phyloP scores from a whole-genome alignment of 1,140 invertebrate species.

The Aphelenchoides avenae region DNA sequence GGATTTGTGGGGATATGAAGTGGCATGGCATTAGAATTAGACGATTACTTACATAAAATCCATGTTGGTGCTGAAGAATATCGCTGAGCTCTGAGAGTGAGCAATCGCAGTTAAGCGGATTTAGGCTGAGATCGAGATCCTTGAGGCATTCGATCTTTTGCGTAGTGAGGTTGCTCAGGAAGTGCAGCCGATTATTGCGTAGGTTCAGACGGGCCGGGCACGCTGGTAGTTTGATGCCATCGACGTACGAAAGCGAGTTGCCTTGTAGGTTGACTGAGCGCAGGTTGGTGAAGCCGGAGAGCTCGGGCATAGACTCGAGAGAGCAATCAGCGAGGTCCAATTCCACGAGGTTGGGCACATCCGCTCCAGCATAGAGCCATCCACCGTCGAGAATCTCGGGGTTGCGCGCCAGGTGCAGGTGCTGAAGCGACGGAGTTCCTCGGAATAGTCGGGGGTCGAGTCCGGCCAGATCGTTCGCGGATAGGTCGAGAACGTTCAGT shows the following conservation, averaged over 20 bases:
- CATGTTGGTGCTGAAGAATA: constrained; percentile 20
- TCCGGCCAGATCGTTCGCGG: constrained; percentile 10
- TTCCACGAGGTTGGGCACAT: constrained; percentile 2
- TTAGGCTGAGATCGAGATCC: constrained; percentile 20
- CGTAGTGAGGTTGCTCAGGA: constrained; percentile 10
- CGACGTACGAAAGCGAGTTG: constrained; percentile 9
- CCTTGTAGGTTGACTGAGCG: constrained; percentile 6
- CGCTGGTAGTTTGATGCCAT: constrained; percentile 4
- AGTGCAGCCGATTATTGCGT: constrained; percentile 1
- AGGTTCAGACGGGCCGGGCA: constrained; percentile 6
- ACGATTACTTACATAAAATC: constrained; percentile 27
- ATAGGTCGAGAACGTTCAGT: constrained; percentile 23
- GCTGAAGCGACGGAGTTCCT: constrained; percentile 16
- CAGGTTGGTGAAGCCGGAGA: constrained; percentile 9
- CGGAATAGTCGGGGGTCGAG: constrained; percentile 18
- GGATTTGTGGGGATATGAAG: background rate
- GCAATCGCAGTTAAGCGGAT: constrained; percentile 21
- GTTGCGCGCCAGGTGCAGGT: constrained; percentile 12
- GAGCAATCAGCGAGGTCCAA: constrained; percentile 20
- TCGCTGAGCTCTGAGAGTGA: constrained; percentile 7
- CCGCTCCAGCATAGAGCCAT: constrained; percentile 4
- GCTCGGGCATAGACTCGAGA: constrained; percentile 28
- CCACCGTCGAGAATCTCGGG: background rate
- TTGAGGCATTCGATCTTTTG: constrained; percentile 13
- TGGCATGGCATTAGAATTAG: background rate